Base-by-base conservation (phyloP, 2,797 vertebrate genomes). In the Australoheros facetus region DNA sequence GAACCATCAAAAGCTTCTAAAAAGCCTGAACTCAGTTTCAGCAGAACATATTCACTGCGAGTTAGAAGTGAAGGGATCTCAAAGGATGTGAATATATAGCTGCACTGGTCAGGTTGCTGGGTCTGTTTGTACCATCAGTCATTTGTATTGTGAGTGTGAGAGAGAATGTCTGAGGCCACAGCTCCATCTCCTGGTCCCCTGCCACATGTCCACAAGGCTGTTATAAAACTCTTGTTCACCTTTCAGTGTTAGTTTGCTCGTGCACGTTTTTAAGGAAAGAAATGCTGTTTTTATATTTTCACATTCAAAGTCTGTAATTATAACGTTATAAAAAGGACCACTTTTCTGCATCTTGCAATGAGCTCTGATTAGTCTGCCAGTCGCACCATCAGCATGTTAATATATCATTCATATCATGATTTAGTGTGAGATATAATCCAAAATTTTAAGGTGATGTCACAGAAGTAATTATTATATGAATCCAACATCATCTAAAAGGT, bases 151-250 rank as follows among this genome's bases (percentile, higher is more conserved):
- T 12, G 37, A 39, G 77, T 42, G 73, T 74, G 53, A 66, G 56
- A 28, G 56, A 32, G 55, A 37, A 82, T 92, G 79, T 82, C 78
- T 78, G 53, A 76, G 85, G 75, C 91, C 93, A 93, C 90, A 95
- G 94, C 94, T 83, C 94, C 93, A 92, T 91, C 94, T 94, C 75
- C 93, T 94, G 94, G 92, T 82, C 56, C 59, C 56, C 66, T 51
- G 77, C 64, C 83, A 81, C 80, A 86, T 72, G 14, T 77, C 56
- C 39, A 71, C 11, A 53, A 30, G 37, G 16, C 56, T 51, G 1
- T 56, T 42, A 64, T 2, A 71, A 82, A 80, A 73, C 48, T 34
- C n/a, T 26, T 4, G 34, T 69, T 77, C 19, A 57, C 48, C 42
- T 70, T 73, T 39, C 2, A 55, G 9, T 57, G 28, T 66, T 59